Base-by-base conservation (phyloP, 2,888 invertebrate species). In the Isoperla grammatica region DNA sequence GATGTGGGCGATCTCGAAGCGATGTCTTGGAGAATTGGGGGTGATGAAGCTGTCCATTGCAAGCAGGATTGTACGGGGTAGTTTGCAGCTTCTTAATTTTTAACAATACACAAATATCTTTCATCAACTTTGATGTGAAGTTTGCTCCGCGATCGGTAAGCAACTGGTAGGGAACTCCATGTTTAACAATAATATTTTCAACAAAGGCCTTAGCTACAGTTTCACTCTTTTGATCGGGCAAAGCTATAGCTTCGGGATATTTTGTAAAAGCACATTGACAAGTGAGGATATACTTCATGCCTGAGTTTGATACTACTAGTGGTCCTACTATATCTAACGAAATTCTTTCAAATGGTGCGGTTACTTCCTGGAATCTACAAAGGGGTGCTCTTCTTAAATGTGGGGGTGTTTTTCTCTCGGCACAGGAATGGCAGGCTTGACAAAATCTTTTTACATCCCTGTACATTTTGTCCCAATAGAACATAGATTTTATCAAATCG, bases 351-450 rank as follows among this genome's bases (percentile, higher is more conserved):
- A 6, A 6, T 29, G 29, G 29, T 29, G 4, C 8, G 4, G 29
- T 29, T 29, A 29, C 4, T 29, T 29, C 15, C 2, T 15, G 9
- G 15, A 50, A 56, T 8, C 5, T 35, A 22, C 56, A 54, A 11
- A 57, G 20, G 13, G 57, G 57, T 42, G 57, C 57, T 19, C 15
- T 35, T 20, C 15, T 45, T 2, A 11, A 4, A 12, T 22, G 57
- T 2, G 49, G 15, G 17, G 57, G 12, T 3, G n/a, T 48, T 35
- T 57, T 57, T 13, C 23, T n/a, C 11, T 29, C 15, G 5, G 17
- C 13, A 5, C 60, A 57, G 1, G 45, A 45, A 9, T 12, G 13
- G 12, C 60, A 60, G 19, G 3, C 3, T 13, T 39, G 20, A 3
- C 35, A 19, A 40, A 17, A 37, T 19, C 17, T 22, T 35, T 40